Percentiles rank a stretch among this genome's conserved stretches.
phyloP scores from a whole-genome alignment of 2,113 vertebrate species.

The Prionailurus bengalensis region DNA sequence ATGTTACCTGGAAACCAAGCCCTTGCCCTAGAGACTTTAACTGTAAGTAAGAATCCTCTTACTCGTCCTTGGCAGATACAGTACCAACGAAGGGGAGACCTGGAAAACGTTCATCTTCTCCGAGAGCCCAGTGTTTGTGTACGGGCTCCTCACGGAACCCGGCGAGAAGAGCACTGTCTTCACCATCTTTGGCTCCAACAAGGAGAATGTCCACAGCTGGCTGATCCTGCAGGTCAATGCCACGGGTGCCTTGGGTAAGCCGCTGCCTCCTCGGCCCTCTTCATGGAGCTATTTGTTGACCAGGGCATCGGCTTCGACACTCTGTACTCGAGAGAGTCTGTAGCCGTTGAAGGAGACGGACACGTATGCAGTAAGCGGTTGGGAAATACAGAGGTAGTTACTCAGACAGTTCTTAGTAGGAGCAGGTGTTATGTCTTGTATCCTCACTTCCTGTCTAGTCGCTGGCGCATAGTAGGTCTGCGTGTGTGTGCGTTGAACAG shows the following conservation, averaged over 20 bases:
- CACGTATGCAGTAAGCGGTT: fast-evolving
- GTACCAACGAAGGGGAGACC: conserved; percentile 98
- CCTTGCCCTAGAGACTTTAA: neutral
- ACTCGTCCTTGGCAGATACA: conserved; percentile 88
- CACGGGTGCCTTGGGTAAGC: conserved; percentile 94
- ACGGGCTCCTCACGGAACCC: conserved; percentile 96
- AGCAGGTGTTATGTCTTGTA: neutral
- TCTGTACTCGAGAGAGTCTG: neutral
- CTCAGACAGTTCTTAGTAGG: neutral
- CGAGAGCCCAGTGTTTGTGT: conserved; percentile 93
- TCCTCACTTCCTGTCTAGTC: neutral
- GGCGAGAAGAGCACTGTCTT: conserved; percentile 98
- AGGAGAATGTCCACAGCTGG: conserved; percentile 97
- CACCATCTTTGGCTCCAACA: conserved; percentile 98
- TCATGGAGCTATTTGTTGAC: fast-evolving
- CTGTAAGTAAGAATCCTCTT: neutral
- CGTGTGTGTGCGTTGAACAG: neutral
- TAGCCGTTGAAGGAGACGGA: neutral
- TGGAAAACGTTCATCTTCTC: conserved; percentile 96
- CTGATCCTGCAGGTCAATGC: conserved; percentile 98
- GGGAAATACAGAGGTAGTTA: neutral
- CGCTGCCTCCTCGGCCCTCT: neutral
- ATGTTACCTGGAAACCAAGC: neutral
- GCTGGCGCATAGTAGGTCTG: neutral
- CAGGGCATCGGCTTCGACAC: neutral